These are phyloP conservation scores for Scolopax rusticola DNA, from an alignment of 2,797 vertebrate genomes.

Conservation along the genomic window DNA sequence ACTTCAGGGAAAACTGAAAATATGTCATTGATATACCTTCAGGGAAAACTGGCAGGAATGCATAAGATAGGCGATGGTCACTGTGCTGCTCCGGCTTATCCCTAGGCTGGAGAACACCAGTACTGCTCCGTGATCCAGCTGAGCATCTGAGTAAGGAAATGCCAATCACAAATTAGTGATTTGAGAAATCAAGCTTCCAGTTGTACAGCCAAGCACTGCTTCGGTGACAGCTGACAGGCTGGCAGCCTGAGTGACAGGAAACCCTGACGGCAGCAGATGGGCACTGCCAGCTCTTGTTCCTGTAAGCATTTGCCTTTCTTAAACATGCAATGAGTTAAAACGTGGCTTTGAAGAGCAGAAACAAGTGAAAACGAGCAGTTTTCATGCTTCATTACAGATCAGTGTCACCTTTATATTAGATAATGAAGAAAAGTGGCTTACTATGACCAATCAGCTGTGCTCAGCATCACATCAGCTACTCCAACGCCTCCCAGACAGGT, in stretches of 20 bases:
- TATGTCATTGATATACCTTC: conserved; percentile 71
- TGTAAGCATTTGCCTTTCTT: not conserved
- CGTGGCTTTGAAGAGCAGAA: not conserved
- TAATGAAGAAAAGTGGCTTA: not conserved
- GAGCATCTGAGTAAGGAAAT: conserved; percentile 66
- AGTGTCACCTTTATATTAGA: not conserved
- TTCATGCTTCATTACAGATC: not conserved
- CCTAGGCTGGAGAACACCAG: conserved; percentile 86
- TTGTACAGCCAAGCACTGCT: not conserved
- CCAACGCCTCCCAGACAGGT: not conserved
- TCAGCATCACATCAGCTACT: not conserved
- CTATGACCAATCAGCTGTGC: not conserved
- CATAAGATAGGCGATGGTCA: conserved; percentile 85
- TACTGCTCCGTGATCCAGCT: conserved; percentile 57
- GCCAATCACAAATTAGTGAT: not conserved
- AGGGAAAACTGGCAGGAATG: conserved; percentile 80
- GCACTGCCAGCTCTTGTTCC: not conserved
- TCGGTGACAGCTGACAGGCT: not conserved
- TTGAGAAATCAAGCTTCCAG: not conserved
- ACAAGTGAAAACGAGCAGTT: not conserved
- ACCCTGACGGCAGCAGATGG: conserved; percentile 31
- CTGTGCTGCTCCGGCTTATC: conserved; percentile 83
- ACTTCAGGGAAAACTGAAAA: conserved; percentile 82
- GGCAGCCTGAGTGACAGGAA: not conserved
- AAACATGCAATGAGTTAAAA: not conserved